phyloP scores from a whole-genome alignment of 2,113 vertebrate species.

The Bubo bubo region DNA sequence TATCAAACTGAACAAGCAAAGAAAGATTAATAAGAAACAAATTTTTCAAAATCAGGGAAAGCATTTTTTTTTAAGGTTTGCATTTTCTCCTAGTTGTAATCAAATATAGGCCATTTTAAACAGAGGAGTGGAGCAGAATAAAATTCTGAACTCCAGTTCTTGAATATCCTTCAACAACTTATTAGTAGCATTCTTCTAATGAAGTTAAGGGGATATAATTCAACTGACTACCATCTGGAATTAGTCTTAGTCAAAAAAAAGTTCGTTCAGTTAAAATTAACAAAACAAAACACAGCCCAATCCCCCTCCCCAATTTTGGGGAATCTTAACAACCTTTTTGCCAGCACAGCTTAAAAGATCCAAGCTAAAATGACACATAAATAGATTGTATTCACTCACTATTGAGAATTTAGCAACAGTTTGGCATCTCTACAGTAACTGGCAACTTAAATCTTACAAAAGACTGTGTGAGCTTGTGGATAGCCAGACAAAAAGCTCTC shows the following conservation, averaged over 20 bases:
- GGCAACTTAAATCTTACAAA: background rate
- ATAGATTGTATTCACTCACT: background rate
- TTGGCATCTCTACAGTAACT: background rate
- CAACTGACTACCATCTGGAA: background rate
- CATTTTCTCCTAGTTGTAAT: background rate
- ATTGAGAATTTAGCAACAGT: background rate
- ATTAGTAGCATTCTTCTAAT: background rate
- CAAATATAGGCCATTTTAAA: background rate
- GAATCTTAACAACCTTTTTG: background rate
- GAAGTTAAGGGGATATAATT: background rate
- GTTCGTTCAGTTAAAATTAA: background rate
- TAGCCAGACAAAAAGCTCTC: background rate
- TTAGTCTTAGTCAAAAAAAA: background rate
- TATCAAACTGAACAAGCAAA: background rate
- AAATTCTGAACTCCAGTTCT: background rate
- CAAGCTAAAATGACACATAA: background rate
- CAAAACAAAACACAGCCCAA: background rate
- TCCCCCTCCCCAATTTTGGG: background rate
- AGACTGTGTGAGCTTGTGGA: background rate
- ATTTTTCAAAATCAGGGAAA: background rate
- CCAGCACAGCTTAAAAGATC: background rate
- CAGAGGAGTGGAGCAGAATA: background rate
- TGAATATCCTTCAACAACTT: background rate
- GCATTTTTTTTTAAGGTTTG: background rate
- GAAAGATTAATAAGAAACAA: background rate